Evolutionary conservation across 2,888 invertebrate genomes (phyloP).

Genomic region (Gastracanthus pulcherrimus): DNA sequence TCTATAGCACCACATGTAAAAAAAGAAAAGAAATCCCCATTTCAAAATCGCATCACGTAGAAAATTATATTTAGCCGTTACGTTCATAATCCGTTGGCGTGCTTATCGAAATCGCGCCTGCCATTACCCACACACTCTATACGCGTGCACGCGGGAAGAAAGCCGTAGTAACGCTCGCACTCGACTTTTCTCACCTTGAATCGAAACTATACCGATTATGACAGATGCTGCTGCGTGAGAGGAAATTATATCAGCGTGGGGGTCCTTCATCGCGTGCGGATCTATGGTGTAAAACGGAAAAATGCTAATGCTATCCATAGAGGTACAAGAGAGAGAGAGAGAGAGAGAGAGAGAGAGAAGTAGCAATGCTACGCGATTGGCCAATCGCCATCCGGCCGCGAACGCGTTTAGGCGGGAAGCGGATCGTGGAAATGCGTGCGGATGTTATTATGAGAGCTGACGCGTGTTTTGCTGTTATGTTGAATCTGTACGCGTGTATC

Average conservation of each 20-base stretch:
- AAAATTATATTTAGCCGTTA: conserved; percentile 39
- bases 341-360: no score
- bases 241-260: conserved; percentile 13
- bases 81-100: background rate
- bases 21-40: no score
- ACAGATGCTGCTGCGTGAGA: conserved; percentile 4
- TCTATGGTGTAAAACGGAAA: background rate
- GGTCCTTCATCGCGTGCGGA: background rate
- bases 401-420: conserved; percentile 18
- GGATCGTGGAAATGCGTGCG: background rate
- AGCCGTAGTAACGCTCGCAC: background rate
- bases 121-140: background rate
- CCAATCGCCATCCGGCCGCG: conserved; percentile 42
- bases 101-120: background rate
- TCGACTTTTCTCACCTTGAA: conserved; percentile 37
- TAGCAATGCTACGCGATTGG: no score
- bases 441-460: conserved; percentile 15
- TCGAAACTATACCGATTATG: background rate
- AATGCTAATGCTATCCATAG: background rate
- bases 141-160: conserved; percentile 6
- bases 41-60: background rate
- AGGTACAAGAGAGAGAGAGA: no score
- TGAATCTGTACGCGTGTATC: background rate
- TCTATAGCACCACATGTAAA: no score
- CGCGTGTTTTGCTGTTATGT: background rate